phyloP scores from a whole-genome alignment of 2,888 invertebrate genomes.

The Nephrotoma appendiculata region DNA sequence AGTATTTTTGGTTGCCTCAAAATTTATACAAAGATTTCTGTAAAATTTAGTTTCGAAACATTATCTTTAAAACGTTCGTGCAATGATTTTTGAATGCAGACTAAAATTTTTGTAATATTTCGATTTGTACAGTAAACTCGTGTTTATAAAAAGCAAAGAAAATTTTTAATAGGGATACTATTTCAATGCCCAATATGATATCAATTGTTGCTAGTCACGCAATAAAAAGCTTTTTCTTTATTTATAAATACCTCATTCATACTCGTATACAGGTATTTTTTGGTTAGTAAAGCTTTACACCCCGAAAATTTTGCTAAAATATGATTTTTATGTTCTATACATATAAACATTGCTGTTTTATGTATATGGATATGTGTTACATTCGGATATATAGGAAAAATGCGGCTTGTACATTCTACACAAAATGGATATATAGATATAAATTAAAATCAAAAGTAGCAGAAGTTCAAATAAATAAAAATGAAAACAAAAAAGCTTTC shows the following conservation, averaged over 20 bases:
- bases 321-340: not conserved
- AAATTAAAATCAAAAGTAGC: not conserved
- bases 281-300: not conserved
- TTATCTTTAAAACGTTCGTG: too few species aligned
- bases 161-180: not conserved
- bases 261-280: not conserved
- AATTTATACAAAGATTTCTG: too few species aligned
- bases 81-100: too few species aligned
- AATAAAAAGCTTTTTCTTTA: not conserved
- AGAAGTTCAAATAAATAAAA: not conserved
- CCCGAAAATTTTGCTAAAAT: not conserved
- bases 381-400: not conserved
- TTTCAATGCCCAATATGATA: conserved; percentile 1
- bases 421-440: not conserved
- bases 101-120: too few species aligned
- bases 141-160: not conserved
- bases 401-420: not conserved
- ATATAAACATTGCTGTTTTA: not conserved
- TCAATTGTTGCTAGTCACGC: conserved; percentile 2
- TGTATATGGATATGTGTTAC: not conserved
- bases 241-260: too few species aligned
- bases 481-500: not conserved
- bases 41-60: too few species aligned
- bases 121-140: not conserved
- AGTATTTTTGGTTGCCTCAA: too few species aligned